Base-by-base conservation (phyloP, 2,888 invertebrate genomes). In the Saturnia japonica region DNA sequence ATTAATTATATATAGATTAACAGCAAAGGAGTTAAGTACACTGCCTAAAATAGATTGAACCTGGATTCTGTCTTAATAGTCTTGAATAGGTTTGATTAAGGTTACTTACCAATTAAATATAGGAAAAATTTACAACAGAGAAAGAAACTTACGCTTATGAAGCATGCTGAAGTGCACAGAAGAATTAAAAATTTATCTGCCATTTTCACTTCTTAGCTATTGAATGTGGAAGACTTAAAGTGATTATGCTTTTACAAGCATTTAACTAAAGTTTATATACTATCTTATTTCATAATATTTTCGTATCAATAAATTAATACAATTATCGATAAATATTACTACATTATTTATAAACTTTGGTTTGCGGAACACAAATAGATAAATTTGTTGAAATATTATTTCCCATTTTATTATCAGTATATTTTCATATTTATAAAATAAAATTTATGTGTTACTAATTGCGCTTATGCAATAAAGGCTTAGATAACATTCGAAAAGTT, bases 141-240 rank as follows among this genome's bases (percentile, higher is more conserved):
- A 7, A 62, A 60, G 22, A 3, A 34, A 69, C 51, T 69, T 74
- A 74, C 73, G 0, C 69, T 19, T 14, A 73, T 72, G 25, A 76
- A 73, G 64, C 16, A 40, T 40, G 40, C 40, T 2, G 64, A 40
- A 64, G 22, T 9, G 67, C 72, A 74, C 67, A 78, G 34, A 3
- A 76, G 60, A 67, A 77, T 3, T 7, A 72, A 34, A 7, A 68
- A 3, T 72, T 73, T 76, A 62, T 67, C 68, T 42, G 73, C 73
- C 79, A 79, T 79, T 60, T 74, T 77, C 34, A 0, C 67, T 12
- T 72, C 54, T 68, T 67, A 25, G 25, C 4, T 54, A 25, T 7
- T n/a, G 60, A 16, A n/a, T 12, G 40, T 66, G 12, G 40, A 54
- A 64, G 70, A 16, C 28, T 47, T 1, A 25, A n/a, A 19, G 40